These are phyloP conservation scores for Nowickia ferox DNA, from an alignment of 2,888 invertebrate species.

Conservation along the genomic window DNA sequence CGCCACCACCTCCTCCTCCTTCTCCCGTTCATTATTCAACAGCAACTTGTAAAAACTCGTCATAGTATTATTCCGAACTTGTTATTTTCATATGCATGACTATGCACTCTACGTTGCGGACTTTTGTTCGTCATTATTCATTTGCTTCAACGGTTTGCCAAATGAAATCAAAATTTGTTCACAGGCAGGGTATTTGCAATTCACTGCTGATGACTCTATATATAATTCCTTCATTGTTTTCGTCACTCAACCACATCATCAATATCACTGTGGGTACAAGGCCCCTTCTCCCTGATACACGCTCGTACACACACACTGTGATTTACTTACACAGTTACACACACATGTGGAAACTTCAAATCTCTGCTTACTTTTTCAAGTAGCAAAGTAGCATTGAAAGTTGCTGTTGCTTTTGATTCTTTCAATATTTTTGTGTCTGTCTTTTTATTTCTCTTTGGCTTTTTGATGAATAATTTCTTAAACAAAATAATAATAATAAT, in stretches of 20 bases:
- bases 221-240: slow-evolving; percentile 55
- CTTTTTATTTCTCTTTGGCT: not conserved
- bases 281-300: not conserved
- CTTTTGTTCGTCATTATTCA: no score
- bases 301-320: slow-evolving; percentile 7
- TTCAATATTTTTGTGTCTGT: slow-evolving; percentile 2
- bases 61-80: not conserved
- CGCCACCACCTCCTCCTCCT: not conserved
- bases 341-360: slow-evolving; percentile 13
- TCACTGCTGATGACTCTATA: not conserved
- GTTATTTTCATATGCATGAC: not conserved
- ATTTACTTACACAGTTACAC: slow-evolving; percentile 36
- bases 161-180: not conserved
- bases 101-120: not conserved
- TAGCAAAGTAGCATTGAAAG: slow-evolving; percentile 29
- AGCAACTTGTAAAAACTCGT: not conserved
- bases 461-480: slow-evolving; percentile 55
- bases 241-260: slow-evolving; percentile 64
- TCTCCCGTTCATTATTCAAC: not conserved
- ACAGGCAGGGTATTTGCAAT: not conserved
- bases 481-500: slow-evolving; percentile 26
- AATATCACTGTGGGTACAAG: slow-evolving; percentile 47
- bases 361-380: slow-evolving; percentile 12
- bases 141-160: not conserved
- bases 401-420: slow-evolving; percentile 27